Conservation (phyloP, 1,140 invertebrate genomes). For the Pachypeltis micranthus region DNA sequence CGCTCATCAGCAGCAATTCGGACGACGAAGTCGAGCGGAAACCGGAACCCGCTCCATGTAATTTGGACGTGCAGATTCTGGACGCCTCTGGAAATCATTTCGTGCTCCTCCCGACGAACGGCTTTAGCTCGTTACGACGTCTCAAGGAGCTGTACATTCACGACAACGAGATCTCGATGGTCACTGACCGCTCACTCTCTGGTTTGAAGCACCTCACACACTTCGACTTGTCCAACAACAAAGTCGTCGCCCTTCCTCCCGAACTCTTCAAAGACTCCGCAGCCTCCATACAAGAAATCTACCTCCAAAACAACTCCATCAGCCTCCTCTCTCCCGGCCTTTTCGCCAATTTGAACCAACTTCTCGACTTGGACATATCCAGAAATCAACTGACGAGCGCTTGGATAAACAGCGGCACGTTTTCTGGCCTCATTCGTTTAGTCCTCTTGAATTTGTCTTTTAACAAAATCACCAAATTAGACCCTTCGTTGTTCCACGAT, state of each 20-base stretch:
- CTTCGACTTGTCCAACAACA: conserved; percentile 74
- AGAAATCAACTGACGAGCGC: conserved; percentile 71
- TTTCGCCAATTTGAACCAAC: conserved; percentile 69
- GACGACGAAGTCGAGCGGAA: conserved; percentile 25
- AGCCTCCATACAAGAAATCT: conserved; percentile 68
- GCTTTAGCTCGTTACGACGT: conserved; percentile 60
- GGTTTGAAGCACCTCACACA: conserved; percentile 65
- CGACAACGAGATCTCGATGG: conserved; percentile 73
- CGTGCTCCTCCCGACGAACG: conserved; percentile 61
- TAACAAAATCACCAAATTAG: conserved; percentile 67
- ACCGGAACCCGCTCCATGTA: conserved; percentile 44
- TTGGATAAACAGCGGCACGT: conserved; percentile 70
- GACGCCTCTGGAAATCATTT: conserved; percentile 79
- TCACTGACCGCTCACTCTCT: conserved; percentile 64
- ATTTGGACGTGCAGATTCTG: conserved; percentile 63
- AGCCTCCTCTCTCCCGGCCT: conserved; percentile 64
- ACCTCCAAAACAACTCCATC: conserved; percentile 79
- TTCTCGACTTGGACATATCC: conserved; percentile 75
- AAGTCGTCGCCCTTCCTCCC: conserved; percentile 73
- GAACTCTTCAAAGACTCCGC: conserved; percentile 66
- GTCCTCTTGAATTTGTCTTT: conserved; percentile 74
- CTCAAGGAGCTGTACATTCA: conserved; percentile 64
- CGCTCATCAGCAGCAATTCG: conserved; percentile 30
- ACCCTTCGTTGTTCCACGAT: conserved; percentile 66
- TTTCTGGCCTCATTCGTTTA: conserved; percentile 72